Evolutionary conservation across 2,113 vertebrate genomes (phyloP).

Genomic region (Chrysemys picta): DNA sequence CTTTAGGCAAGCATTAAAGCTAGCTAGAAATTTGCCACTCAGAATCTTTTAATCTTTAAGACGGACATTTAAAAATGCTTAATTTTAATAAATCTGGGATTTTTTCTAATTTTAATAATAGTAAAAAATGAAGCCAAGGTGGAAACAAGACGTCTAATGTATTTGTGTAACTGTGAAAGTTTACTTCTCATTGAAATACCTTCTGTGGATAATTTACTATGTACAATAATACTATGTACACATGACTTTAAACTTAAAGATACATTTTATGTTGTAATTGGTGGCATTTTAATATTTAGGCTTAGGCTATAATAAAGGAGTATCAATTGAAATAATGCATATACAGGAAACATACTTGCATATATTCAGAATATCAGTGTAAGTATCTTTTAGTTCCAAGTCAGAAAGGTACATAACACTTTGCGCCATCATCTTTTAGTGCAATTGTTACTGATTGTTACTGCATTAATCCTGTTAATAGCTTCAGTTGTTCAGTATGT

Average conservation of each 20-base stretch:
- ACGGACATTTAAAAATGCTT: background rate
- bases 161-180: background rate
- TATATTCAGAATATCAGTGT: background rate
- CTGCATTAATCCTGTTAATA: constrained; percentile 49
- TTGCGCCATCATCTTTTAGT: background rate
- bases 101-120: background rate
- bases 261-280: background rate
- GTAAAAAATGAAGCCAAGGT: background rate
- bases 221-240: background rate
- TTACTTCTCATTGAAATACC: background rate
- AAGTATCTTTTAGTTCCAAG: background rate
- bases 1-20: background rate
- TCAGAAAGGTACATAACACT: background rate
- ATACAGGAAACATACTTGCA: background rate
- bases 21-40: constrained; percentile 17
- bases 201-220: constrained; percentile 17
- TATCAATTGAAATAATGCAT: background rate
- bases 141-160: constrained; percentile 2
- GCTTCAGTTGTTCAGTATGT: background rate
- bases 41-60: constrained; percentile 44
- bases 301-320: background rate
- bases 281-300: background rate
- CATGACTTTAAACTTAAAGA: constrained; percentile 51
- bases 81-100: constrained; percentile 38
- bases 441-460: constrained; percentile 35